phyloP scores from a whole-genome alignment of 2,888 invertebrate genomes.

The Cremastinae sp. region DNA sequence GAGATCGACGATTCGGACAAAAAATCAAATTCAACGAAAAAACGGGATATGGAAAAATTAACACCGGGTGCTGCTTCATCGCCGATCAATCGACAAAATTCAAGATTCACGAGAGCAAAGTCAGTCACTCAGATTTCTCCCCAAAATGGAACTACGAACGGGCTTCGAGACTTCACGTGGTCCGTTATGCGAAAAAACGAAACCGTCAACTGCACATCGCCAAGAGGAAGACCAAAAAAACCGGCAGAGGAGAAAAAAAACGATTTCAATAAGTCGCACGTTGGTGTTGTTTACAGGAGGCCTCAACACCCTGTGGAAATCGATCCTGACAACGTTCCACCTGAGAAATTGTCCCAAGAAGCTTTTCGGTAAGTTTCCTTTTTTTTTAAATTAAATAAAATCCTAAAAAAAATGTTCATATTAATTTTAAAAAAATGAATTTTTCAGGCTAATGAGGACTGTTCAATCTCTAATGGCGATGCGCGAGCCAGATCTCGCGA shows the following conservation, averaged over 20 bases:
- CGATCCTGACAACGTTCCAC: constrained; percentile 81
- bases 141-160: constrained; percentile 72
- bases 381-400: constrained; percentile 7
- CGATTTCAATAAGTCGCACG: constrained; percentile 68
- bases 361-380: constrained; percentile 80
- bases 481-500: constrained; percentile 83
- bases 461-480: constrained; percentile 85
- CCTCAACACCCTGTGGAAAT: constrained; percentile 75
- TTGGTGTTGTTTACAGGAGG: constrained; percentile 71
- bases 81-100: constrained; percentile 44
- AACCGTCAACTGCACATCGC: constrained; percentile 67
- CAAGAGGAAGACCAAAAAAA: constrained; percentile 65
- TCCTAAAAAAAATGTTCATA: no score
- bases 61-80: constrained; percentile 48
- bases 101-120: constrained; percentile 78
- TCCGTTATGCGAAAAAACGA: constrained; percentile 78
- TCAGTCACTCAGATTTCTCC: constrained; percentile 80
- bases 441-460: constrained; percentile 82
- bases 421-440: no score
- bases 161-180: constrained; percentile 83
- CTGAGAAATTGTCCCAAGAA: constrained; percentile 85
- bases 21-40: constrained; percentile 50
- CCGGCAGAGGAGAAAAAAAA: constrained; percentile 51
- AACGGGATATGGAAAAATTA: constrained; percentile 34
- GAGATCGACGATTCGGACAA: constrained; percentile 75